phyloP scores from a whole-genome alignment of 2,888 invertebrate species.

The Ecliptopera silaceata region DNA sequence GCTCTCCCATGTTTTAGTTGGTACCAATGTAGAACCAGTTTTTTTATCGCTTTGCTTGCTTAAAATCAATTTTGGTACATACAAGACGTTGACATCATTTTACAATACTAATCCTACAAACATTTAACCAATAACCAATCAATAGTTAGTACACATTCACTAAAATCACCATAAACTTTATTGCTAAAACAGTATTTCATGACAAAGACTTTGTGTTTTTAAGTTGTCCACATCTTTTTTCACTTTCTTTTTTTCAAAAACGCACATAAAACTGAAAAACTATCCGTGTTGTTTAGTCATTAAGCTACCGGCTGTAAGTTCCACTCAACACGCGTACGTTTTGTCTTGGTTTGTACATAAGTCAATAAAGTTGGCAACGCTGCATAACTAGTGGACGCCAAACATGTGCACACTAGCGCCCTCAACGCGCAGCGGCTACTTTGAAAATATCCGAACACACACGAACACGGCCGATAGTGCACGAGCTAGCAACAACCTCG shows the following conservation, averaged over 20 bases:
- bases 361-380: slow-evolving; percentile 83
- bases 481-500: slow-evolving; percentile 78
- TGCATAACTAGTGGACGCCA: slow-evolving; percentile 81
- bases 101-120: slow-evolving; percentile 37
- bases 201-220: slow-evolving; percentile 68
- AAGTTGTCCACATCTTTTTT: slow-evolving; percentile 54
- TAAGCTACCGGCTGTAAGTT: slow-evolving; percentile 79
- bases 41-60: slow-evolving; percentile 61
- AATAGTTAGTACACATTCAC: slow-evolving; percentile 43
- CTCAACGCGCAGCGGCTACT: slow-evolving; percentile 81
- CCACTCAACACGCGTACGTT: slow-evolving; percentile 80
- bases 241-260: slow-evolving; percentile 38
- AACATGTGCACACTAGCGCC: slow-evolving; percentile 81
- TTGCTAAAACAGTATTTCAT: slow-evolving; percentile 54
- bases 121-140: slow-evolving; percentile 32
- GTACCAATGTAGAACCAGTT: slow-evolving; percentile 74
- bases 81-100: slow-evolving; percentile 62
- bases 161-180: slow-evolving; percentile 50
- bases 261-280: slow-evolving; percentile 52
- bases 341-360: slow-evolving; percentile 77
- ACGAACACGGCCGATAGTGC: slow-evolving; percentile 72
- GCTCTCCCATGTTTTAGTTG: slow-evolving; percentile 78
- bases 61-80: slow-evolving; percentile 52
- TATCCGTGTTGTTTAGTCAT: slow-evolving; percentile 56
- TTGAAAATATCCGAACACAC: slow-evolving; percentile 62